A percentile compares a stretch with the other conserved stretches of the same genome.
Evolutionary conservation across 2,113 vertebrate genomes (phyloP).

Genomic region (Anguilla rostrata): DNA sequence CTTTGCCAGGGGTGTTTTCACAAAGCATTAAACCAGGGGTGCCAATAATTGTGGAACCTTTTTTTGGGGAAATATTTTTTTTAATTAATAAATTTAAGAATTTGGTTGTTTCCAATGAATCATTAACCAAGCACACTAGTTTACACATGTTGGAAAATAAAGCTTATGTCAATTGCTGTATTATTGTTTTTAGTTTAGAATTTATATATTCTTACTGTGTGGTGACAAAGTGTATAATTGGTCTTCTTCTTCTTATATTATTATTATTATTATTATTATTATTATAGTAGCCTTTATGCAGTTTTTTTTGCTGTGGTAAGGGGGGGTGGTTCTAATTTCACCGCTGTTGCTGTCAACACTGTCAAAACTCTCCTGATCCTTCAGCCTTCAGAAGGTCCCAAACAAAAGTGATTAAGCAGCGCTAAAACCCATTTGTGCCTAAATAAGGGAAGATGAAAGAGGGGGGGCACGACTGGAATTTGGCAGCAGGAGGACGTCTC

Average conservation of each 20-base stretch:
- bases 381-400: background rate
- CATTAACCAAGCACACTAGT: too few species aligned
- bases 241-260: background rate
- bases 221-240: background rate
- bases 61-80: too few species aligned
- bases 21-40: too few species aligned
- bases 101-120: too few species aligned
- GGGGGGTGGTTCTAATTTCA: background rate
- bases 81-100: too few species aligned
- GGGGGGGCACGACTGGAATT: background rate
- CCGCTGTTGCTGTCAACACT: background rate
- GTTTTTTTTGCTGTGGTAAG: background rate
- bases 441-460: background rate
- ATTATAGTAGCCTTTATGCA: background rate
- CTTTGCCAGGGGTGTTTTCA: too few species aligned
- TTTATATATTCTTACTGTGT: too few species aligned
- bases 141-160: too few species aligned
- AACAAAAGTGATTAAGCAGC: background rate
- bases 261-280: background rate
- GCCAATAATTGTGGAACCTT: too few species aligned
- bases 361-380: conserved; percentile 32
- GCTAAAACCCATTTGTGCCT: background rate
- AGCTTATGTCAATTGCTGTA: too few species aligned
- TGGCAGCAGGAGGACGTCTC: background rate
- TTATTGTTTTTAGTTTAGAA: too few species aligned